Base-by-base conservation (phyloP, 2,113 vertebrate species). In the Alexandromys fortis region DNA sequence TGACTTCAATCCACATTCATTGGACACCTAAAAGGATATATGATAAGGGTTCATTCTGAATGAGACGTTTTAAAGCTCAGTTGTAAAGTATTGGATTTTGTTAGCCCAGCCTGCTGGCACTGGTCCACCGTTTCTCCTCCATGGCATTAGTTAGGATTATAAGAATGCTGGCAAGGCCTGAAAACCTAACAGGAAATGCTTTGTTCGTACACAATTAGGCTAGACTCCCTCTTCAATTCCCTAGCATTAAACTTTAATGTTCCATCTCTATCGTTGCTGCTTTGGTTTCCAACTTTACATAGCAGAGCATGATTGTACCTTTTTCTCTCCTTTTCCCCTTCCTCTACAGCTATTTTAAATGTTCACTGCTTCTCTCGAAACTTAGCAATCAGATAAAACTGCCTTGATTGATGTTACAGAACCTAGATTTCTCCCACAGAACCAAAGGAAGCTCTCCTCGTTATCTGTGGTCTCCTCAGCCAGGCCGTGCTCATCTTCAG, bases 331-430 rank as follows among this genome's bases (percentile, higher is more conserved):
- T 90, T 97, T 96, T 96, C 77, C 79, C 83, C 45, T 96, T 91
- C 92, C 96, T 82, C 47, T 87, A 16, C 76, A 92, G 97, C 92
- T 94, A 90, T 97, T 96, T 98, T 96, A 97, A 96, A 96, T 97
- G 94, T 97, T 97, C 96, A 63, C 94, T 81, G 73, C 92, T 97
- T 94, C 97, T 95, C 97, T 96, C 76, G 91, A 96, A 97, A 97
- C 97, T 97, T 96, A 88, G 95, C 96, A 97, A 97, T 98, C 98
- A 97, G 98, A 98, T 98, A 97, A 97, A 97, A 94, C 86, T 30
- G 92, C 77, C 97, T 96, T 98, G 98, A 98, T 97, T 97, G 97
- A 98, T 97, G 98, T 97, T 96, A 94, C 91, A 96, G 97, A 97
- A 97, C 97, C 97, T 75, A 83, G 94, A 88, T 95, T 97, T 97